These are phyloP conservation scores for Cichladusa arquata DNA, from an alignment of 2,113 vertebrate genomes.

Conservation along the genomic window DNA sequence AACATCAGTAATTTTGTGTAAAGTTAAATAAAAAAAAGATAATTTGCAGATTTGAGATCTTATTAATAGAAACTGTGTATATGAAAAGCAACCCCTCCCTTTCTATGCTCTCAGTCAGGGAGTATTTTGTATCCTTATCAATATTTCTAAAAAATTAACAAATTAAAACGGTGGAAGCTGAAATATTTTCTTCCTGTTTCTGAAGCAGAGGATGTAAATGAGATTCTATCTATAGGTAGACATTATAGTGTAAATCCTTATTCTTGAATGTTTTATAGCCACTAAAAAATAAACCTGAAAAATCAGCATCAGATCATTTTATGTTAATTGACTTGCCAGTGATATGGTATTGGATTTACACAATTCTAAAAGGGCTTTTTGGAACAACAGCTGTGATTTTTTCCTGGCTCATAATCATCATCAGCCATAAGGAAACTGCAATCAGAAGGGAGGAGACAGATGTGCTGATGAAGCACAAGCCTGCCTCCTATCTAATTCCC, in stretches of 20 bases:
- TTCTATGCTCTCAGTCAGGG: background rate
- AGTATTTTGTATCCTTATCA: background rate
- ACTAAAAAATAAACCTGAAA: background rate
- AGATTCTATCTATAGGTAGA: background rate
- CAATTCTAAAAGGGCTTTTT: background rate
- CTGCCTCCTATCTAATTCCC: background rate
- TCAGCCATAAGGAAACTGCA: conserved; percentile 21
- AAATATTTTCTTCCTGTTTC: background rate
- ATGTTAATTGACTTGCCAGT: background rate
- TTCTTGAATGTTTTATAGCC: background rate
- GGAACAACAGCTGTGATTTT: conserved; percentile 22
- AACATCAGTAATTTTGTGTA: background rate
- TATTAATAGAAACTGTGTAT: background rate
- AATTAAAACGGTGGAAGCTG: background rate
- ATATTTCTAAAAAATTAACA: background rate
- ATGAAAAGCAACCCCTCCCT: background rate
- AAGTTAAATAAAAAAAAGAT: background rate
- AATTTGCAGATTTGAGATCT: background rate
- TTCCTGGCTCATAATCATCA: conserved; percentile 5
- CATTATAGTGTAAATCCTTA: background rate
- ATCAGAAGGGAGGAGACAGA: conserved; percentile 14
- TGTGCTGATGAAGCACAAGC: conserved; percentile 50
- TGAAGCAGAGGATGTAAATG: background rate
- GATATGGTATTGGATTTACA: background rate
- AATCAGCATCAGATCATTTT: background rate